A percentile compares a stretch with the other conserved stretches of the same genome.
These are phyloP conservation scores for Fulmarus glacialis DNA, from an alignment of 2,113 vertebrate species.

Conservation along the genomic window DNA sequence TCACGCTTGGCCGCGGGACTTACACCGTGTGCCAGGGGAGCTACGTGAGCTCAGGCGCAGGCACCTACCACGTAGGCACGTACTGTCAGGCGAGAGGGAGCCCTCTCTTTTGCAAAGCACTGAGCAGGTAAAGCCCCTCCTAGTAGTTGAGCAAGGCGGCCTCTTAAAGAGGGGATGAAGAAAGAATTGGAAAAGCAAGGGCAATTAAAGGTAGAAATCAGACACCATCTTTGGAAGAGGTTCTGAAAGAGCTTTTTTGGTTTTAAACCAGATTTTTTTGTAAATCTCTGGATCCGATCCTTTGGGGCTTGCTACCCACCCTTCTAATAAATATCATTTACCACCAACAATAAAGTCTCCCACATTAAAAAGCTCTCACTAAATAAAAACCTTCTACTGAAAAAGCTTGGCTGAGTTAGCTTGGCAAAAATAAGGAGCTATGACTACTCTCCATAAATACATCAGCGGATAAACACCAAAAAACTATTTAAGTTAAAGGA, in stretches of 20 bases:
- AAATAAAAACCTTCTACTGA: conserved; percentile 56
- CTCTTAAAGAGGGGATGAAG: not conserved
- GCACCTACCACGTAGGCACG: not conserved
- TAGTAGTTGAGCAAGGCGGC: not conserved
- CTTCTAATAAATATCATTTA: conserved; percentile 64
- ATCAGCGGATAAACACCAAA: conserved; percentile 57
- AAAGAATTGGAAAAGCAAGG: not conserved
- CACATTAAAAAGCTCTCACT: conserved; percentile 61
- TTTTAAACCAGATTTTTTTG: conserved; percentile 17
- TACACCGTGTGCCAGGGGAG: not conserved
- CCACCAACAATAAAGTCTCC: conserved; percentile 58
- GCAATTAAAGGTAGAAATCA: conserved; percentile 37
- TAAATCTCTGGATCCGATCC: not conserved
- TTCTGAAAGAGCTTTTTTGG: conserved; percentile 34
- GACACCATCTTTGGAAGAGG: conserved; percentile 26
- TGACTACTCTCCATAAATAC: conserved; percentile 62
- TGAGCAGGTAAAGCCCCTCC: not conserved
- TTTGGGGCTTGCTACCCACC: conserved; percentile 45
- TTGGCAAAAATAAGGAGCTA: conserved; percentile 47
- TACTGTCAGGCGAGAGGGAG: rapidly evolving
- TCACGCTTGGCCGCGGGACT: rapidly evolving
- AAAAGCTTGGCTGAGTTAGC: conserved; percentile 37
- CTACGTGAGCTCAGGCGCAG: not conserved
- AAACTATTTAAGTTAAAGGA: conserved; percentile 51
- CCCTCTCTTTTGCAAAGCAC: not conserved